Evolutionary conservation across 2,888 invertebrate species (phyloP), one percentile per base, ranked within the genome.

Genomic region (Nephrotoma flavescens): DNA sequence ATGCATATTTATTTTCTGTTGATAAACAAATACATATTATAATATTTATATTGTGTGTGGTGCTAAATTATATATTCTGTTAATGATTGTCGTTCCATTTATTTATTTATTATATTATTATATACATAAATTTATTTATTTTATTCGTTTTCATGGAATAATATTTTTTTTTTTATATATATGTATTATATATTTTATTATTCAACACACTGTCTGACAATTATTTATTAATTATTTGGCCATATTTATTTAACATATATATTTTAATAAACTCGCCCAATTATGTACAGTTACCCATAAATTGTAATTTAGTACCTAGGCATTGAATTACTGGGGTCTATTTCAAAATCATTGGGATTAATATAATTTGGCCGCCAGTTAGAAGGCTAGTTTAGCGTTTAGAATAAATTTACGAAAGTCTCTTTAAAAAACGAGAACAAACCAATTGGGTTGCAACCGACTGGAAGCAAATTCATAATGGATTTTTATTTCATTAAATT

Each of bases 1-100:
- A 71, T 71, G 71, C 71, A 71, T 71, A 71, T 71, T 89, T 89
- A 89, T 89, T 89, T 89, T 89, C 89, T 89, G 85, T 87, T 86
- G 42, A 42, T 86, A 52, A 42, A 86, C 71, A 71, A 86, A 85
- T 86, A 86, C 87, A 85, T 85, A 86, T 87, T 31, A 31, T 31
- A 31, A 87, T 87, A 71, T 45, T 86, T 86, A 42, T 87, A 44
- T 87, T 86, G 83, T 86, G 42, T 86, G 86, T 42, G 57, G 83
- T 41, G 41, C 84, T 87, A 9, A 45, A 41, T 71, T 86, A 87
- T 86, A 87, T 31, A 86, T 86, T 42, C 57, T n/a, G 44, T 83
- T 84, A 87, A 85, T 85, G 19, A 86, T 85, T 15, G 84, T 86
- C 85, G 83, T 87, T 84, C 45, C 86, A 85, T 86, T 87, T 87